Percentiles rank a stretch among this genome's conserved stretches.
phyloP scores from a whole-genome alignment of 2,113 vertebrate genomes.

The Polypterus bichir region DNA sequence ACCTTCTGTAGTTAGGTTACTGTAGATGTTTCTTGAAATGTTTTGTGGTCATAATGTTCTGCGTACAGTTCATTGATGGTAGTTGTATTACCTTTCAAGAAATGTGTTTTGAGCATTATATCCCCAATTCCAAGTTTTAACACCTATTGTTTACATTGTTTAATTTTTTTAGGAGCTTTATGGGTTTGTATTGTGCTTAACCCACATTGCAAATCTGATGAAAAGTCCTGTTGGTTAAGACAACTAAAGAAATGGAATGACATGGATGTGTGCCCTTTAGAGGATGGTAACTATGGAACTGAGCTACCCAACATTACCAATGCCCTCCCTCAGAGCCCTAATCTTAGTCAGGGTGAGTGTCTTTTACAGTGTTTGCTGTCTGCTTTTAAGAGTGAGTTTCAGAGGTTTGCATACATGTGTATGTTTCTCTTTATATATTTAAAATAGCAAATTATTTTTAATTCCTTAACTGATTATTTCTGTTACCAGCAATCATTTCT shows the following conservation, averaged over 20 bases:
- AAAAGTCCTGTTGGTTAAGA: constrained; percentile 85
- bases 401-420: too few species aligned
- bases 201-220: constrained; percentile 92
- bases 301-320: constrained; percentile 95
- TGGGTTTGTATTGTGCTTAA: constrained; percentile 97
- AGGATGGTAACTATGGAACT: constrained; percentile 92
- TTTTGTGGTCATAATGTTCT: too few species aligned
- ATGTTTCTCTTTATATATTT: too few species aligned
- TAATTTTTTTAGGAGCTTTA: constrained; percentile 67
- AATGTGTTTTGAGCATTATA: neutral
- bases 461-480: too few species aligned
- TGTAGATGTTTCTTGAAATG: too few species aligned
- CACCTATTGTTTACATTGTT: neutral
- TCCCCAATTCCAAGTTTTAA: neutral
- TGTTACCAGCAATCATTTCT: too few species aligned
- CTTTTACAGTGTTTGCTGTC: too few species aligned
- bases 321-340: constrained; percentile 76
- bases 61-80: too few species aligned
- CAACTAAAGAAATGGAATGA: constrained; percentile 91
- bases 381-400: too few species aligned
- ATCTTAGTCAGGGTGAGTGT: constrained; percentile 72
- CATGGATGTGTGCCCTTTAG: constrained; percentile 90
- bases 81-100: too few species aligned
- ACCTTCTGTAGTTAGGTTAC: too few species aligned
- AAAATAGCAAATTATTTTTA: too few species aligned